Evolutionary conservation across 2,113 vertebrate genomes (phyloP).

Genomic region (Macaca nemestrina): DNA sequence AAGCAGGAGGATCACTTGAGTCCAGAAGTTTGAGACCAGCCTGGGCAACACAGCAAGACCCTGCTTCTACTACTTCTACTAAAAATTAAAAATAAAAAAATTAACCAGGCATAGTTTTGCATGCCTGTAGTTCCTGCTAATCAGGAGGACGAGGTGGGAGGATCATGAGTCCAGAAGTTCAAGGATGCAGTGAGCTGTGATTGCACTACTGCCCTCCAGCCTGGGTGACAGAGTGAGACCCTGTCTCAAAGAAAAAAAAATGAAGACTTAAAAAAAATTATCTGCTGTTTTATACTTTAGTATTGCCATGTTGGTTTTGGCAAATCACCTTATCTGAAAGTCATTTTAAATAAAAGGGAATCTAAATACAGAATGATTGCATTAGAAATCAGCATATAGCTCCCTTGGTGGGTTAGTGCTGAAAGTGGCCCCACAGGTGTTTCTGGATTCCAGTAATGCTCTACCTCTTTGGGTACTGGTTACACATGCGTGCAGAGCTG

Average conservation of each 20-base stretch:
- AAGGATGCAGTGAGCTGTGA: too few species aligned
- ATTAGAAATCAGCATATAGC: background rate
- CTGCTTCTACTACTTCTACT: too few species aligned
- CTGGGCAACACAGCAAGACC: too few species aligned
- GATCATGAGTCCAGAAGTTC: too few species aligned
- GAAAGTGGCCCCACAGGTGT: background rate
- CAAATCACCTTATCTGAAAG: slow-evolving; percentile 1
- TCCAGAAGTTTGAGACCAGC: too few species aligned
- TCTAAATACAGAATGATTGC: background rate
- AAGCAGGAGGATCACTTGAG: too few species aligned
- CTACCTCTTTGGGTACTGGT: background rate
- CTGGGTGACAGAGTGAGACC: too few species aligned
- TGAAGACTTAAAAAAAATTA: background rate
- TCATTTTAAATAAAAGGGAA: slow-evolving; percentile 28
- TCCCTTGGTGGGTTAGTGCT: background rate
- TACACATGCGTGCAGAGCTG: background rate
- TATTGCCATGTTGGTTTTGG: background rate
- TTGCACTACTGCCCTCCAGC: too few species aligned
- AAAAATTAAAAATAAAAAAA: too few species aligned
- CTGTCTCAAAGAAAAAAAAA: background rate
- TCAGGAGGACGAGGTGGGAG: too few species aligned
- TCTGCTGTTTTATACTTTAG: background rate
- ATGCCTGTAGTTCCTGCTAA: too few species aligned
- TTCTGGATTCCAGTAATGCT: background rate
- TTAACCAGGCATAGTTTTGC: too few species aligned